A percentile compares a stretch with the other conserved stretches of the same genome.
Conservation (phyloP, 2,888 invertebrate species). For the Lingula anatina region DNA sequence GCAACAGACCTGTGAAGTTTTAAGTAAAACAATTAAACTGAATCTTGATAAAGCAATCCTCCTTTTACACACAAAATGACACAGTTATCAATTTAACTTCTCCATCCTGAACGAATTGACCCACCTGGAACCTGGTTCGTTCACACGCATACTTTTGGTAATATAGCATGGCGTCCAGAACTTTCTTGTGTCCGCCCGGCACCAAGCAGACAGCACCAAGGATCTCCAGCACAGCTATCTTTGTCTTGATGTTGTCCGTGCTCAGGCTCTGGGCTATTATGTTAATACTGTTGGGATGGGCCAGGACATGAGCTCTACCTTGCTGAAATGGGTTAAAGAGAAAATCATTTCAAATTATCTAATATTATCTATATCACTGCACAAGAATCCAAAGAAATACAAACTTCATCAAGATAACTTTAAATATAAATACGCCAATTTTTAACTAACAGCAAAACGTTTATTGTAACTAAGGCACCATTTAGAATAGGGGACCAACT, state of each 20-base stretch:
- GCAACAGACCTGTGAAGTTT: too few species aligned
- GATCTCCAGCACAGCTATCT: conserved; percentile 92
- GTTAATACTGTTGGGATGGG: conserved; percentile 90
- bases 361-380: neutral
- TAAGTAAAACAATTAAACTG: too few species aligned
- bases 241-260: conserved; percentile 89
- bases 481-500: too few species aligned
- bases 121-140: conserved; percentile 80
- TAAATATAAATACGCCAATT: too few species aligned
- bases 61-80: too few species aligned
- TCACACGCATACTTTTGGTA: conserved; percentile 90
- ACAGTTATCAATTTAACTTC: too few species aligned
- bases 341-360: neutral
- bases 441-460: too few species aligned
- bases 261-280: conserved; percentile 88
- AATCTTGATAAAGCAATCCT: too few species aligned
- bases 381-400: too few species aligned
- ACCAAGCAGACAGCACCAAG: conserved; percentile 94
- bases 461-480: too few species aligned
- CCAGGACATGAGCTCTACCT: conserved; percentile 90
- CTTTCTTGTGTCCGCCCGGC: conserved; percentile 93
- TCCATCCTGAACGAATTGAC: too few species aligned
- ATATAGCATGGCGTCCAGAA: conserved; percentile 88
- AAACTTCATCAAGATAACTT: too few species aligned
- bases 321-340: conserved; percentile 64